Evolutionary conservation across 2,113 vertebrate species (phyloP), one percentile per base, ranked within the genome.

Genomic region (Passerina amoena): DNA sequence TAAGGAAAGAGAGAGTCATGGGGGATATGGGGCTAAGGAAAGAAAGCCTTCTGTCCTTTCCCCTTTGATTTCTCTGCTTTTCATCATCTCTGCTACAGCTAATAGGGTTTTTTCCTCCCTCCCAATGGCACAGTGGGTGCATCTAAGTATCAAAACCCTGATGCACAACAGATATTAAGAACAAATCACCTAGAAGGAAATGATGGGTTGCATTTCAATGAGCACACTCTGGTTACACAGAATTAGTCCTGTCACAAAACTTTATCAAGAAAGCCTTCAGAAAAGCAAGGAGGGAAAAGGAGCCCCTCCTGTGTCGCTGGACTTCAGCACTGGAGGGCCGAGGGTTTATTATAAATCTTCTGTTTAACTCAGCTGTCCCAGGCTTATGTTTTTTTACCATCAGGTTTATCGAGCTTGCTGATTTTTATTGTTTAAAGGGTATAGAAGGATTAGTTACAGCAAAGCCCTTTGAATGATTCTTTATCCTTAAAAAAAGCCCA

Each of bases 141-240:
- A 69, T 65, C 92, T 37, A 45, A 81, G 82, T 71, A 84, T 90
- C 76, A 82, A 93, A 97, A 96, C 53, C 53, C 82, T 59, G 69
- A 60, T 94, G 77, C 80, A 86, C 92, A 76, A 64, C 57, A 93
- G 80, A 92, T 92, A 94, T 63, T 84, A 92, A 84, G 90, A 95
- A 57, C 65, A 82, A 96, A 95, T 91, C 88, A 94, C 88, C 79
- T 96, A 84, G 90, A 96, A 97, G 90, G 92, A 94, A 88, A 86
- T 85, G 77, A 92, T 68, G 69, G 69, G 64, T 93, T 96, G 92
- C 88, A 96, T 95, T 93, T 96, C 90, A 96, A 63, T 96, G 94
- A 93, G 79, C 54, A 12, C 78, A 66, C 59, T 94, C 82, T 40
- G 79, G 71, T 90, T 90, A 38, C 56, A 81, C 88, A 94, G 68